Conservation (phyloP, 2,888 invertebrate genomes). For the Podabrus alpinus region DNA sequence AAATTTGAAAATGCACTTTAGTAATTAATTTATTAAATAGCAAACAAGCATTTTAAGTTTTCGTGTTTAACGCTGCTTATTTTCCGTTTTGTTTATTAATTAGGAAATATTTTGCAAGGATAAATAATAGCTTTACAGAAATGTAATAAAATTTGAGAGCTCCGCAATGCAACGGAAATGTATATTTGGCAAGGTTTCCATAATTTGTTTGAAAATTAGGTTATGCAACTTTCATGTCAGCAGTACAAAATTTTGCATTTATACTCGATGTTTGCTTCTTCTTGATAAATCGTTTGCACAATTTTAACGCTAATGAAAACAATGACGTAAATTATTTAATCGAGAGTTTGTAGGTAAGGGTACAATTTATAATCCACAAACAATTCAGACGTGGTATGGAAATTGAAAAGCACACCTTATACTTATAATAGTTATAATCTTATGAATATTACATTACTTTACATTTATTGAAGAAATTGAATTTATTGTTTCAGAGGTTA, state of each 20-base stretch:
- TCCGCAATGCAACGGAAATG: slow-evolving; percentile 1
- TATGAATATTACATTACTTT: neutral
- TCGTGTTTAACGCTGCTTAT: neutral
- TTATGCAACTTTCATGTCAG: slow-evolving; percentile 23
- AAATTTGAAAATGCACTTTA: neutral
- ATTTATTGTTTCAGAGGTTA: neutral
- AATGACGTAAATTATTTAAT: neutral
- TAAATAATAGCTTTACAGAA: neutral
- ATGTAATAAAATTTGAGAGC: neutral
- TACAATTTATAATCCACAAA: neutral
- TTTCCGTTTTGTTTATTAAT: neutral
- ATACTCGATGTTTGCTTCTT: neutral
- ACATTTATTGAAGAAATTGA: neutral
- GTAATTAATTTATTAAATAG: neutral
- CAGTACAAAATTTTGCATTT: slow-evolving; percentile 22
- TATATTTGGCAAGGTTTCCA: slow-evolving; percentile 26
- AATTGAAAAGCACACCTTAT: neutral
- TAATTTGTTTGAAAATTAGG: slow-evolving; percentile 31
- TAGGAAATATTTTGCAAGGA: neutral
- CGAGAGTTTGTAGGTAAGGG: neutral
- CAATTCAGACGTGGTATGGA: neutral
- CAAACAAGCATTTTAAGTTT: neutral
- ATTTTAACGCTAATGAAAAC: neutral
- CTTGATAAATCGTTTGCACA: neutral
- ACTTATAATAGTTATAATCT: too few relatives aligned